Base-by-base conservation (phyloP, 2,797 vertebrate genomes). In the Pseudocheirus occidentalis region DNA sequence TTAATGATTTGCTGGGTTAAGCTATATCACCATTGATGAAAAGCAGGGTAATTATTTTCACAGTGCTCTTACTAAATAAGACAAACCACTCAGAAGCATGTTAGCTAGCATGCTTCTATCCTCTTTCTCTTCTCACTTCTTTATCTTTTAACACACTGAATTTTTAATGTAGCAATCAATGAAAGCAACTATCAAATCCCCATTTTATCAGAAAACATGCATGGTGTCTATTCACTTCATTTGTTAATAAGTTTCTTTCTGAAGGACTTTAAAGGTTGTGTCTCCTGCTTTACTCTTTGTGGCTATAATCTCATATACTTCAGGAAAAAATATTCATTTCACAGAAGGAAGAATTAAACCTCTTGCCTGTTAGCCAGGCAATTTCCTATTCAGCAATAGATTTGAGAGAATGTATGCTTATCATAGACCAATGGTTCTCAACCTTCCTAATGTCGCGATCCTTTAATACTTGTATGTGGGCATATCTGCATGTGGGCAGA, bases 1-100 rank as follows among this genome's bases (percentile, higher is more conserved):
- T 96, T 98, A 98, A 98, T 97, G 97, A 97, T 97, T 98, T 98
- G 94, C 95, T 98, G 96, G 90, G 95, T 98, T 97, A 98, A 97
- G 96, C 93, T 96, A 91, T 97, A 98, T 98, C 95, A 96, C 96
- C 34, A 11, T 54, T 98, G 98, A 98, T 97, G 97, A 98, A 97
- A 97, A 98, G 94, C 92, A 96, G 95, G 95, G 94, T 98, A 98
- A 98, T 98, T 98, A 97, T 97, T 93, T 98, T 97, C 97, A 93
- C 95, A 97, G 97, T 92, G 66, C 93, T 97, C 94, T 98, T 94
- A 97, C 97, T 98, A 98, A 98, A 98, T 96, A 98, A 97, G 92
- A 96, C 90, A 95, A 95, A 96, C 58, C 53, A 95, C 46, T 95
- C 59, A 62, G 18, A 52, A 52, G 91, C 94, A 18, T 87, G 40